Conservation (phyloP, 1,140 invertebrate genomes). For the Trachelipus rathkii region DNA sequence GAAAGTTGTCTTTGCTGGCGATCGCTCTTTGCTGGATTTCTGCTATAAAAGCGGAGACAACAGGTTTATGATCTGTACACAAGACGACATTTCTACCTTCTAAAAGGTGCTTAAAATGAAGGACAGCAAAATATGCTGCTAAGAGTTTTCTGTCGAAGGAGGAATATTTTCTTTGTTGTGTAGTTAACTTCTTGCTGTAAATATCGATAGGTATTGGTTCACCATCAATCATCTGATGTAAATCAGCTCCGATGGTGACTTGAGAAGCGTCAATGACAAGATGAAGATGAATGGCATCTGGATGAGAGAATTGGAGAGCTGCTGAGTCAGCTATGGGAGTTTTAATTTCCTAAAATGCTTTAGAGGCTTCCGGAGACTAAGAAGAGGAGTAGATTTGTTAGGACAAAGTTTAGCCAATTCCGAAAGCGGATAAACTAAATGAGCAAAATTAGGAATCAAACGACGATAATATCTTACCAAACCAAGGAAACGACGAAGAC, state of each 20-base stretch:
- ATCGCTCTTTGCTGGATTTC: neutral
- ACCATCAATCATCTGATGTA: slow-evolving; percentile 22
- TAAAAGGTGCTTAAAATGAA: slow-evolving; percentile 27
- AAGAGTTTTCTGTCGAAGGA: slow-evolving; percentile 47
- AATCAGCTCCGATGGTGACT: slow-evolving; percentile 1
- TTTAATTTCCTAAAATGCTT: too few relatives aligned
- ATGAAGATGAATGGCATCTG: neutral
- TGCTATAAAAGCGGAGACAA: slow-evolving; percentile 11
- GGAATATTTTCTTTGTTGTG: slow-evolving; percentile 49
- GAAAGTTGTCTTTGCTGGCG: neutral
- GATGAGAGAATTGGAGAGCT: slow-evolving; percentile 2
- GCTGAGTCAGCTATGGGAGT: neutral
- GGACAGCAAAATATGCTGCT: slow-evolving; percentile 30
- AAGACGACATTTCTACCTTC: slow-evolving; percentile 14
- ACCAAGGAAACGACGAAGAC: too few relatives aligned
- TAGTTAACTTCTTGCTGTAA: slow-evolving; percentile 50
- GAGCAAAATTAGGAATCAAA: too few relatives aligned
- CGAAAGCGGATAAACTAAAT: too few relatives aligned
- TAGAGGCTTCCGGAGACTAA: too few relatives aligned
- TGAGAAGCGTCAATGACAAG: neutral
- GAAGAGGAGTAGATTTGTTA: too few relatives aligned
- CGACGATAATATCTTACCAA: too few relatives aligned
- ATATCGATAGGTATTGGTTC: slow-evolving; percentile 40
- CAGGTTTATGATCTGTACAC: slow-evolving; percentile 33
- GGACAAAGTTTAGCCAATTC: too few relatives aligned